Base-by-base conservation (phyloP, 1,140 invertebrate genomes). In the Zaprionus taronus region DNA sequence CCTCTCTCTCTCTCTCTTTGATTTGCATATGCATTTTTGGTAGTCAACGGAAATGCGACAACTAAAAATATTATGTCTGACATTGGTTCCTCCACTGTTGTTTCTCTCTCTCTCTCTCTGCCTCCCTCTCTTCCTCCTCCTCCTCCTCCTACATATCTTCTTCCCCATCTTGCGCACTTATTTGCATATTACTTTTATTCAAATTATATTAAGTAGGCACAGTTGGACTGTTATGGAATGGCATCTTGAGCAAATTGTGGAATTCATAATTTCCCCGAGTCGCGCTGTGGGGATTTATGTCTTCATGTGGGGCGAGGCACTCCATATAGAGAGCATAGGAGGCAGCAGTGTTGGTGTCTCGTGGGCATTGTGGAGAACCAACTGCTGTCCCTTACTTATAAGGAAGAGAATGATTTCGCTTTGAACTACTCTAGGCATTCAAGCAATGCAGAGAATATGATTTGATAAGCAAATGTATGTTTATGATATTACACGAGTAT, bases 41-140 rank as follows among this genome's bases (percentile, higher is more conserved):
- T 77, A 87, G 84, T 80, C 61, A 53, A 57, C 83, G 83, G 83
- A 87, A 87, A 89, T 87, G 83, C 85, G 84, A 83, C 83, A 87
- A 72, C 70, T 84, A 81, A 83, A 81, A 81, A 79, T 76, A 75
- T 78, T 56, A 72, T 28, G 44, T 69, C 81, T 72, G 79, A 68
- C 81, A 71, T 55, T 72, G 64, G 58, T 61, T 49, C 57, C 62
- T 61, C 38, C 9, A 7, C 69, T 56, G 51, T 83, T 63, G 58
- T 66, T 76, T 63, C 64, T n/a, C 41, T 26, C 34, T 36, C 11
- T 22, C 41, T 26, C 28, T 36, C 11, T 22, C 41, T 26, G 24
- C 28, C 22, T 58, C 44, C 34, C 14, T 36, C 14, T 49, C n/a
- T 24, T 15, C 63, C n/a, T 24, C 7, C 63, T 14, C n/a, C n/a